Conservation (phyloP, 1,140 invertebrate genomes). For the Pogonus chalceus region DNA sequence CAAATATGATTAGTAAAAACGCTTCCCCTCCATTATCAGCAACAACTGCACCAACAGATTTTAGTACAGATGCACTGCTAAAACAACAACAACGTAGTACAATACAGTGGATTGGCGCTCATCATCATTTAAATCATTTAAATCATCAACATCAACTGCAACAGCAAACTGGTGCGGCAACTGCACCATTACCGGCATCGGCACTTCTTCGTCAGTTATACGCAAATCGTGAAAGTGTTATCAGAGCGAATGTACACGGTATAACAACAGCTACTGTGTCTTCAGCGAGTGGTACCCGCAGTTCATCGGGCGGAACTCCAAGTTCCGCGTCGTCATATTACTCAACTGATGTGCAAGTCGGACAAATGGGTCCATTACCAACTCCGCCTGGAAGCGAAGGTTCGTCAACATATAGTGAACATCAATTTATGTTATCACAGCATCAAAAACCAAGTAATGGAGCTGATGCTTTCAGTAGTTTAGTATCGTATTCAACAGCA, state of each 20-base stretch:
- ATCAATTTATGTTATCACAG: constrained; percentile 56
- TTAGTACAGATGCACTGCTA: constrained; percentile 73
- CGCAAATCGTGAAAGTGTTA: constrained; percentile 88
- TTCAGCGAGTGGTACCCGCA: constrained; percentile 33
- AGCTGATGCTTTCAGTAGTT: constrained; percentile 47
- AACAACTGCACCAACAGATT: constrained; percentile 66
- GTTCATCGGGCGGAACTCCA: constrained; percentile 42
- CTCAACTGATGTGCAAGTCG: constrained; percentile 20
- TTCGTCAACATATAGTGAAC: constrained; percentile 57
- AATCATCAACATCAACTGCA: constrained; percentile 51
- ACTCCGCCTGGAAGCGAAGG: constrained; percentile 78
- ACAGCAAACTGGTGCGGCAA: constrained; percentile 28
- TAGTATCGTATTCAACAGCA: constrained; percentile 46
- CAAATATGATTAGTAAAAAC: constrained; percentile 42
- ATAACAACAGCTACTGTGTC: constrained; percentile 43
- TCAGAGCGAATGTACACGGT: constrained; percentile 77
- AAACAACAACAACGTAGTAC: constrained; percentile 76
- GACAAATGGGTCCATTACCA: constrained; percentile 57
- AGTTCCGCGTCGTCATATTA: constrained; percentile 31
- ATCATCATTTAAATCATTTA: constrained; percentile 52
- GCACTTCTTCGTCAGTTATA: constrained; percentile 82
- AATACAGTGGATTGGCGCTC: constrained; percentile 87
- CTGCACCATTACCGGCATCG: constrained; percentile 58
- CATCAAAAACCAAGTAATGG: constrained; percentile 44
- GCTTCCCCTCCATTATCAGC: constrained; percentile 37